Evolutionary conservation across 1,140 invertebrate species (phyloP), one percentile per base, ranked within the genome.

Genomic region (Pachypeltis micranthus): DNA sequence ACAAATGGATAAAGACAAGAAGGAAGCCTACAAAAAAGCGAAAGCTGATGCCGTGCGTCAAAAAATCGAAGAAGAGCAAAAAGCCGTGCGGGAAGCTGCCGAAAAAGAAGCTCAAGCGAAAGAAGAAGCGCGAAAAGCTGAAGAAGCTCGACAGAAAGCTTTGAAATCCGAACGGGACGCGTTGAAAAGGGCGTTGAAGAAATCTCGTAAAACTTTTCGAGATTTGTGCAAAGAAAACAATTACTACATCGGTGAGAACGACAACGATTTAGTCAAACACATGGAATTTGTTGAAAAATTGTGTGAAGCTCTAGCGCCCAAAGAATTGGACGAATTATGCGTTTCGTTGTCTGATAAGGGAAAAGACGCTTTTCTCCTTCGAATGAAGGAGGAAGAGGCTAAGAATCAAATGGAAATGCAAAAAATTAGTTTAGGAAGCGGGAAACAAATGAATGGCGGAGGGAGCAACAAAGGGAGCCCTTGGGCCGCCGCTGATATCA

Each of bases 1-100:
- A 72, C 90, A 95, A 70, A 91, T 96, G 56, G 94, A 98, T 66
- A 94, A 91, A 70, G 88, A 95, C 67, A 85, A 83, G 65, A 98
- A 96, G 75, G 77, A 87, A 31, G 92, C 92, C 1, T 82, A 83
- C 0, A 98, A 97, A 72, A 79, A 85, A 67, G 94, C 93, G 0
- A 91, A 88, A 76, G 89, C 94, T 79, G 91, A 93, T 71, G 91
- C 90, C 7, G 85, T 83, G 1, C 85, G 85, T 76, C 86, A 86
- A 16, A 86, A 86, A 70, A 85, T 86, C 68, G 72, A 70, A 66
- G 65, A 62, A 65, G 64, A 44, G 39, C 55, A 58, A 21, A 76
- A 83, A 62, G 70, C 83, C 21, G 70, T 83, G 1, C 80, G 81
- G 51, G 86, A 91, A 72, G 83, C 82, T 0, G 84, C 85, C 58